A percentile compares a stretch with the other conserved stretches of the same genome.
phyloP scores from a whole-genome alignment of 1,140 invertebrate species.

The Schlechtendalia chinensis region DNA sequence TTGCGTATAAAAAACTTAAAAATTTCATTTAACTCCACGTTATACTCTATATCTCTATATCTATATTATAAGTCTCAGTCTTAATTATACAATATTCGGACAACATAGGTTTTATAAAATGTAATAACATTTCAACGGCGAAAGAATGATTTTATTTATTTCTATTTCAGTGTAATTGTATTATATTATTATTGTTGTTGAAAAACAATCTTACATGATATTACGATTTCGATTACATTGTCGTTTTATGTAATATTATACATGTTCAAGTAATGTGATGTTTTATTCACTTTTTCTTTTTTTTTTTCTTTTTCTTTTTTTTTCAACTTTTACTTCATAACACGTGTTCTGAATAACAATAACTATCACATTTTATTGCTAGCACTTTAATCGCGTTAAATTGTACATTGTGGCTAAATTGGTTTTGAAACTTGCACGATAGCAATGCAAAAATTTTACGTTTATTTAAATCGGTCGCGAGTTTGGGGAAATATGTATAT shows the following conservation, averaged over 20 bases:
- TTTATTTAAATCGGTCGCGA: no score
- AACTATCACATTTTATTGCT: slow-evolving; percentile 28
- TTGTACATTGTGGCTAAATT: neutral
- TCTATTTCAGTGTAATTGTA: neutral
- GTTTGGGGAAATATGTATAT: no score
- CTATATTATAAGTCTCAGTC: no score
- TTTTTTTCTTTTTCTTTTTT: neutral
- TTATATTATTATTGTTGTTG: slow-evolving; percentile 12
- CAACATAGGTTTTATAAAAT: neutral
- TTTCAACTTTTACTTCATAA: slow-evolving; percentile 1
- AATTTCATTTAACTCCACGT: no score
- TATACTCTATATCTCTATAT: no score
- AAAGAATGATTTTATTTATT: neutral
- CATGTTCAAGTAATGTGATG: neutral
- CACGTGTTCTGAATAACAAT: slow-evolving; percentile 40
- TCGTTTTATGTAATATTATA: neutral
- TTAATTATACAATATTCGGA: no score
- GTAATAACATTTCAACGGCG: neutral
- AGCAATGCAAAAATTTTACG: no score
- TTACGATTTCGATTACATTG: neutral
- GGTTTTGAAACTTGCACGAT: neutral
- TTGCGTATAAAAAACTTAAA: no score
- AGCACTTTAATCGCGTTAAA: neutral
- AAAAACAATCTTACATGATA: neutral
- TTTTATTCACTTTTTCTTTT: no score